These are phyloP conservation scores for Caradrina kadenii DNA, from an alignment of 2,888 invertebrate genomes.

Conservation along the genomic window DNA sequence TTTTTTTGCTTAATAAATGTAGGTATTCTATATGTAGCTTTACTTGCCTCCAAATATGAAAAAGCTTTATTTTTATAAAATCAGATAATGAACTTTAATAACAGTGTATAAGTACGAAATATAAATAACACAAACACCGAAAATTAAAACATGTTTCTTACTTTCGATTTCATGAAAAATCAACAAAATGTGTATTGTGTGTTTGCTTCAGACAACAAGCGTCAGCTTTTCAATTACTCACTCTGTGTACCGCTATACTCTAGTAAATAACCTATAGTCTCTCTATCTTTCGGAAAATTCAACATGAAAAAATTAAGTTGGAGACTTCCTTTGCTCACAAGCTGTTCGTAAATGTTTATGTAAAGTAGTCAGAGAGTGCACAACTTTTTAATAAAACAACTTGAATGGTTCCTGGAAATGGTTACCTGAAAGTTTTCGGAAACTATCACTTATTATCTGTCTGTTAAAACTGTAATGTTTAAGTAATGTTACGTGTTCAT, in stretches of 20 bases:
- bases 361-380: conserved; percentile 10
- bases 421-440: not conserved
- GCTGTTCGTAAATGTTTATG: conserved; percentile 5
- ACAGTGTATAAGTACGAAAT: too few relatives aligned
- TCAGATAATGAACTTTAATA: too few relatives aligned
- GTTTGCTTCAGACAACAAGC: not conserved
- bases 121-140: not conserved
- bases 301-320: not conserved
- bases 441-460: not conserved
- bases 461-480: not conserved
- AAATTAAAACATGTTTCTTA: not conserved
- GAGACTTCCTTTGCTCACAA: not conserved
- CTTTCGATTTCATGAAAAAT: not conserved
- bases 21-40: too few relatives aligned
- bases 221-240: conserved; percentile 14
- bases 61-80: not conserved
- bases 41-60: too few relatives aligned
- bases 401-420: conserved; percentile 17
- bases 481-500: not conserved
- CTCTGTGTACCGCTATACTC: not conserved
- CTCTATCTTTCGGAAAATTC: not conserved
- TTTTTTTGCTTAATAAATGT: too few relatives aligned
- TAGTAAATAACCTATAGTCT: not conserved
- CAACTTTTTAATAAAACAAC: conserved; percentile 35
- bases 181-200: conserved; percentile 5